Conservation (phyloP, 1,140 invertebrate genomes). For the Cepaea nemoralis region DNA sequence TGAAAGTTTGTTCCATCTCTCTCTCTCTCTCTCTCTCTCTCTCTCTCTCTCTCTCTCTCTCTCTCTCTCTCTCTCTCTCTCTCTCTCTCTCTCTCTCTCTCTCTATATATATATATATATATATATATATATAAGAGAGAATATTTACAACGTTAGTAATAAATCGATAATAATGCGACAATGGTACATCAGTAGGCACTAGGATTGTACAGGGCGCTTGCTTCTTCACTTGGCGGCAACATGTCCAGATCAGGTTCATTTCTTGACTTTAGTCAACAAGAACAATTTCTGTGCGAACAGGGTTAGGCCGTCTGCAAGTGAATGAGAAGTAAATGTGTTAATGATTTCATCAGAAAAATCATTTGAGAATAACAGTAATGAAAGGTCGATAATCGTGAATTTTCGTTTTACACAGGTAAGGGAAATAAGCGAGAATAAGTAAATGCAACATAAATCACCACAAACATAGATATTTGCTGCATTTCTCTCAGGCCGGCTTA, state of each 20-base stretch:
- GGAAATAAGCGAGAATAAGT: no score
- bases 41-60: neutral
- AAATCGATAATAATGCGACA: neutral
- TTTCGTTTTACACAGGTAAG: no score
- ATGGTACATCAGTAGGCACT: no score
- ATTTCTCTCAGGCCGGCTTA: no score
- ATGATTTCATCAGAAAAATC: no score
- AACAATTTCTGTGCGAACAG: slow-evolving; percentile 20
- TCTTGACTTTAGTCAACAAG: slow-evolving; percentile 29
- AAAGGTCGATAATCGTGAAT: no score
- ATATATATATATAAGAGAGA: no score
- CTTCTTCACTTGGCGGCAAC: no score
- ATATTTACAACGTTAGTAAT: neutral
- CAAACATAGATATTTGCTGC: no score
- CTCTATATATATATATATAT: neutral
- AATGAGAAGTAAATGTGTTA: neutral
- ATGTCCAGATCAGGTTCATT: neutral
- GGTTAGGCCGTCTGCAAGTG: slow-evolving; percentile 20
- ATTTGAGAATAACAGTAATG: no score
- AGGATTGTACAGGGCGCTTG: no score
- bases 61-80: slow-evolving; percentile 24
- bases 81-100: slow-evolving; percentile 41
- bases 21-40: neutral
- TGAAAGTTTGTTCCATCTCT: neutral
- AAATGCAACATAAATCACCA: no score